Percentiles rank a stretch among this genome's conserved stretches.
Conservation (phyloP, 2,888 invertebrate genomes). For the Lysandra bellargus region DNA sequence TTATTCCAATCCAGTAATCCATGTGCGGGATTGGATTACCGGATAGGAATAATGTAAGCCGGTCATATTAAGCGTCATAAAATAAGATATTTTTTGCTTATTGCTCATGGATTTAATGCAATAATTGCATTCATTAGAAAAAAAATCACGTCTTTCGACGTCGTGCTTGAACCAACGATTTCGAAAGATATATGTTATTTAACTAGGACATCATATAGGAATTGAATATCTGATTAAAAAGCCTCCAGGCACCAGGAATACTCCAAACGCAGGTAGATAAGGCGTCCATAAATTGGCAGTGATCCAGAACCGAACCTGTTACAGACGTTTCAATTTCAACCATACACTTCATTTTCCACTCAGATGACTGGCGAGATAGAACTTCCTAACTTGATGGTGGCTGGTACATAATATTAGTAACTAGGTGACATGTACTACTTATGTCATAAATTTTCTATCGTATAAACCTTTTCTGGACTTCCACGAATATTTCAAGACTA, state of each 20-base stretch:
- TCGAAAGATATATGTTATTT: neutral
- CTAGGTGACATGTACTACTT: no score
- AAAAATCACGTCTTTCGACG: neutral
- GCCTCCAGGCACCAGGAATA: neutral
- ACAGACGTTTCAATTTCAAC: conserved; percentile 27
- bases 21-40: no score
- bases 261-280: conserved; percentile 18
- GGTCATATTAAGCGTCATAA: no score
- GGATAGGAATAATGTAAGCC: no score
- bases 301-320: conserved; percentile 27
- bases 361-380: conserved; percentile 20
- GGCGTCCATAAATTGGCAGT: conserved; percentile 16
- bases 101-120: no score
- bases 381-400: neutral
- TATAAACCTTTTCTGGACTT: no score
- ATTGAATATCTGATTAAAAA: neutral
- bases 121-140: no score
- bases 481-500: no score
- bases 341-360: conserved; percentile 9
- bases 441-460: no score
- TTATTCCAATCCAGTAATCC: no score
- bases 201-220: neutral
- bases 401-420: no score
- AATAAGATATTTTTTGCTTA: no score
- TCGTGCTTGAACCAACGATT: neutral